Evolutionary conservation across 2,797 vertebrate genomes (phyloP).

Genomic region (Chloroceryle amazona): DNA sequence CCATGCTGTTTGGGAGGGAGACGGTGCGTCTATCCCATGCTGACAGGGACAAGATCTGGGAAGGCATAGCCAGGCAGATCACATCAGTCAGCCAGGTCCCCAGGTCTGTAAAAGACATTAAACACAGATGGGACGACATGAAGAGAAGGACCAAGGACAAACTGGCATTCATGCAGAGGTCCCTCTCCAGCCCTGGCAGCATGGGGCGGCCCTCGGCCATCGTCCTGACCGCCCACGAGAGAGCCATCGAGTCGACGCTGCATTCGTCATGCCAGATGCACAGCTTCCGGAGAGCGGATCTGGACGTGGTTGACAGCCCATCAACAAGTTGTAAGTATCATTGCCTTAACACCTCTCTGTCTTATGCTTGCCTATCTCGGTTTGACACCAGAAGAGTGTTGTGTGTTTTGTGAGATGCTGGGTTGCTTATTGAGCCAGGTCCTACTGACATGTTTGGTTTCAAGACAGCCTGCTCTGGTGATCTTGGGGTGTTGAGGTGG

Average conservation of each 20-base stretch:
- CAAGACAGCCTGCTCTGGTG: not conserved
- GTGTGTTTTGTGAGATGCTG: not conserved
- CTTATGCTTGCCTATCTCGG: not conserved
- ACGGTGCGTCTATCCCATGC: slow-evolving; percentile 81
- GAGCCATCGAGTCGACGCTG: slow-evolving; percentile 78
- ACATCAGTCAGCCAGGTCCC: slow-evolving; percentile 83
- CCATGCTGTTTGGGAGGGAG: slow-evolving; percentile 82
- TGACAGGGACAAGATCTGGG: slow-evolving; percentile 86
- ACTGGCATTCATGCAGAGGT: slow-evolving; percentile 82
- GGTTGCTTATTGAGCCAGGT: not conserved
- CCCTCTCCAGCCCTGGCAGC: slow-evolving; percentile 71
- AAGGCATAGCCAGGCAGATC: slow-evolving; percentile 84
- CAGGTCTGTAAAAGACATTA: slow-evolving; percentile 84
- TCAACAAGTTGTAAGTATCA: slow-evolving; percentile 82
- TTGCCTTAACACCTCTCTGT: slow-evolving; percentile 30
- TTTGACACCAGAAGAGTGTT: not conserved
- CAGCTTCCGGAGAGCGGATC: slow-evolving; percentile 60
- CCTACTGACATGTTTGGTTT: not conserved
- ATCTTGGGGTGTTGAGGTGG: not conserved
- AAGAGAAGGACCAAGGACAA: slow-evolving; percentile 86
- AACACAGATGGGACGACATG: slow-evolving; percentile 86
- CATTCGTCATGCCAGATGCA: slow-evolving; percentile 57
- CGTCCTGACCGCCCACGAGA: slow-evolving; percentile 76
- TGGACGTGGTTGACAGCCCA: slow-evolving; percentile 75
- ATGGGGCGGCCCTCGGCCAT: slow-evolving; percentile 68